These are phyloP conservation scores for Mobula birostris DNA, from an alignment of 2,113 vertebrate genomes.

Conservation along the genomic window DNA sequence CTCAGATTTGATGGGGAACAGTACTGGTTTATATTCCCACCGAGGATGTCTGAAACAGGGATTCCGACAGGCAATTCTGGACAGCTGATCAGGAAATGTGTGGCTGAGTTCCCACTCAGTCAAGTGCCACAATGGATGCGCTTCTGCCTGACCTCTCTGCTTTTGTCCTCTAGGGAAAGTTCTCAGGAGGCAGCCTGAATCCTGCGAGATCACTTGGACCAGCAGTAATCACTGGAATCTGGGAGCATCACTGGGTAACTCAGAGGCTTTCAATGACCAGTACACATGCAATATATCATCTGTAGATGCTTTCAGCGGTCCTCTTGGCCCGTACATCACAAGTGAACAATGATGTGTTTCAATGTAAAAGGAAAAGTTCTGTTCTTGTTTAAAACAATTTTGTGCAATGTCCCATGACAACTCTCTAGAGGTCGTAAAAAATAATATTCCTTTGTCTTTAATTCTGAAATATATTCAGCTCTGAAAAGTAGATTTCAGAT, in stretches of 20 bases:
- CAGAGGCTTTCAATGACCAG: no score
- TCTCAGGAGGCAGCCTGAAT: conserved; percentile 73
- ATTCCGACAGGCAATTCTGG: not conserved
- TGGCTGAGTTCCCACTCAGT: not conserved
- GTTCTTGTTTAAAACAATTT: not conserved
- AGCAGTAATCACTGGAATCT: conserved; percentile 64
- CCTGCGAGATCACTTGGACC: conserved; percentile 65
- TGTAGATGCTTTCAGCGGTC: not conserved
- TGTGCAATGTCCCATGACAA: not conserved
- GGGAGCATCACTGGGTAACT: conserved; percentile 73
- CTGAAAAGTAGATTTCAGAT: not conserved
- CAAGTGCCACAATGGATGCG: not conserved
- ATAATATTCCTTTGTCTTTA: not conserved
- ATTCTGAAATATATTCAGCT: not conserved
- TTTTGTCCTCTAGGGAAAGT: conserved; percentile 52
- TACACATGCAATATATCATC: not conserved
- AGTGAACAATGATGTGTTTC: not conserved
- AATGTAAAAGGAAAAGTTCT: not conserved
- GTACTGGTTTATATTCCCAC: not conserved
- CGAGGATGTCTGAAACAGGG: not conserved
- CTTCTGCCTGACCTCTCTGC: not conserved
- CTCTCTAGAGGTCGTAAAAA: not conserved
- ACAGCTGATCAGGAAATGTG: not conserved
- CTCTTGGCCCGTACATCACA: not conserved
- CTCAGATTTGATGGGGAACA: not conserved